Conservation (phyloP, 2,113 vertebrate genomes). For the Lepus timidus region DNA sequence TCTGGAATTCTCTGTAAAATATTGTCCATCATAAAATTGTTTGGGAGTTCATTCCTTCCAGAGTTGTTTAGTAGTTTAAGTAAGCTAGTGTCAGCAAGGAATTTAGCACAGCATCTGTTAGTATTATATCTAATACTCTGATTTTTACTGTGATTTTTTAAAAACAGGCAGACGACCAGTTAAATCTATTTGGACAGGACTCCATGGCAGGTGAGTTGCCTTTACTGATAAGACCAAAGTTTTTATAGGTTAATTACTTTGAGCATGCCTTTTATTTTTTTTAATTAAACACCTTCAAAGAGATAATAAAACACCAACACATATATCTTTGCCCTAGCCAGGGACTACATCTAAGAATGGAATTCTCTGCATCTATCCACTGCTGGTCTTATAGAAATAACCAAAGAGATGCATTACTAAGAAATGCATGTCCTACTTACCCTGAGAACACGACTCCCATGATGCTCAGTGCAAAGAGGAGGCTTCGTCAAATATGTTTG, state of each 20-base stretch:
- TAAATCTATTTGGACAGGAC: constrained; percentile 88
- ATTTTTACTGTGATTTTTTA: constrained; percentile 65
- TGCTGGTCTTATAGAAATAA: not conserved
- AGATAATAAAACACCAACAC: not conserved
- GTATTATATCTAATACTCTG: constrained; percentile 71
- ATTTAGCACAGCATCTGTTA: not conserved
- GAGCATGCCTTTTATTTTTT: not conserved
- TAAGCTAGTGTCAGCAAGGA: not conserved
- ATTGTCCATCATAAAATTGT: not conserved
- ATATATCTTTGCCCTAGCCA: not conserved
- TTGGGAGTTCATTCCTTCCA: not conserved
- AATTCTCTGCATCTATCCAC: not conserved
- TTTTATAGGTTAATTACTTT: not conserved
- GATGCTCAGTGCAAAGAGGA: not conserved
- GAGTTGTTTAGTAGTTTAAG: not conserved
- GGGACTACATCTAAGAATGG: not conserved
- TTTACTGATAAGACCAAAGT: not conserved
- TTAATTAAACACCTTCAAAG: not conserved
- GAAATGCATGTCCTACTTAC: not conserved
- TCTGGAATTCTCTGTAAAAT: not conserved
- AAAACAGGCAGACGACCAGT: constrained; percentile 91
- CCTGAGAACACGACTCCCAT: not conserved
- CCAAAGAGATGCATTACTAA: not conserved
- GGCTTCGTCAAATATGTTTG: not conserved
- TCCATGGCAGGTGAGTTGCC: constrained; percentile 90